phyloP scores from a whole-genome alignment of 2,888 invertebrate species.

The Drosophila robusta region DNA sequence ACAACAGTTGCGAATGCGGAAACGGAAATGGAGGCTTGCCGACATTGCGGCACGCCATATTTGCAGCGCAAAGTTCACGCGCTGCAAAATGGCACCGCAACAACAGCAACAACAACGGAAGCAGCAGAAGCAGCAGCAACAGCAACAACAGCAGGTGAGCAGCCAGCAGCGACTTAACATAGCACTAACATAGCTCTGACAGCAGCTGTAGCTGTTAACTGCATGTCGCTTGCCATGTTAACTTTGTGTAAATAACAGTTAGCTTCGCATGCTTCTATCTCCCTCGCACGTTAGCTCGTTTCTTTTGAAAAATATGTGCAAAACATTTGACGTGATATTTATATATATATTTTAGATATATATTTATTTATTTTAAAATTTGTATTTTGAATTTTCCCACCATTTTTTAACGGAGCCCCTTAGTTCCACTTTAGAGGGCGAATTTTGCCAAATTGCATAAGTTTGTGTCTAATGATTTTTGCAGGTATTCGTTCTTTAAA shows the following conservation, averaged over 20 bases:
- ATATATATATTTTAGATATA: no score
- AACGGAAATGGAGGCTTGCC: conserved; percentile 48
- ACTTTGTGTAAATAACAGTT: background rate
- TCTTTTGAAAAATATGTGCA: no score
- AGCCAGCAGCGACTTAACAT: background rate
- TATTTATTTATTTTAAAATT: no score
- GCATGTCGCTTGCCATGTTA: background rate
- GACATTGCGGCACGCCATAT: conserved; percentile 70
- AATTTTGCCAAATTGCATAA: no score
- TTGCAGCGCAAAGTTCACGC: conserved; percentile 37
- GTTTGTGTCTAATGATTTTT: no score
- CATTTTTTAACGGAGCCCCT: no score
- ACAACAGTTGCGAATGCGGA: conserved; percentile 14
- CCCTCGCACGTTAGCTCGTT: no score
- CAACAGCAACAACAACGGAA: conserved; percentile 14
- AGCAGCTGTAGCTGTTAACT: conserved; percentile 7
- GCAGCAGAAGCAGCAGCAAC: conserved; percentile 4
- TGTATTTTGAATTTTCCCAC: no score
- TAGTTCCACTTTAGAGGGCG: no score
- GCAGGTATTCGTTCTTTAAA: no score
- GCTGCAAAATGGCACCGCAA: conserved; percentile 28
- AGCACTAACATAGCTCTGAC: background rate
- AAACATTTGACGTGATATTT: no score
- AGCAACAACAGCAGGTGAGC: conserved; percentile 31
- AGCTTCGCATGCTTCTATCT: background rate